A percentile compares a stretch with the other conserved stretches of the same genome.
These are phyloP conservation scores for Phyllotreta striolata DNA, from an alignment of 2,888 invertebrate genomes.

Conservation along the genomic window DNA sequence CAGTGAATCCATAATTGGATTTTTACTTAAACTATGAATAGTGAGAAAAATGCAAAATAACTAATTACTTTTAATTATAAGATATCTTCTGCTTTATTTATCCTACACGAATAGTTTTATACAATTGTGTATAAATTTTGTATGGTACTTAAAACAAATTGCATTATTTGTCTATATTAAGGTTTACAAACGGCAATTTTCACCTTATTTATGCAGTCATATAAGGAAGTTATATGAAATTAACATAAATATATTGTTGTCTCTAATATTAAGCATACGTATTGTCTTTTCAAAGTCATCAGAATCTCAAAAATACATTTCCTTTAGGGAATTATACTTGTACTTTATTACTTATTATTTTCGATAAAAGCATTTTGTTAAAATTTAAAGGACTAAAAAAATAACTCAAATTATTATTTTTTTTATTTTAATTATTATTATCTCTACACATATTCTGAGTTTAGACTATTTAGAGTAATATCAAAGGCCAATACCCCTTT, in stretches of 20 bases:
- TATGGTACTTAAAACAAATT: constrained; percentile 2
- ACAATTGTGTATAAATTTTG: no score
- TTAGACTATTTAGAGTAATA: constrained; percentile 18
- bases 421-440: no score
- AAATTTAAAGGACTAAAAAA: no score
- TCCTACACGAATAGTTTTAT: no score
- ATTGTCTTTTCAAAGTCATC: background rate
- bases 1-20: constrained; percentile 28
- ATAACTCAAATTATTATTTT: no score
- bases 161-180: constrained; percentile 4
- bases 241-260: constrained; percentile 8
- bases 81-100: no score
- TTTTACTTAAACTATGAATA: constrained; percentile 26
- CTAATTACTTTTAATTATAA: constrained; percentile 13
- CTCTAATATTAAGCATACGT: constrained; percentile 4
- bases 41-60: constrained; percentile 29
- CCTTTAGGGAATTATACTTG: no score
- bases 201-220: background rate
- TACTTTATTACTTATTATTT: no score
- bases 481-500: constrained; percentile 37
- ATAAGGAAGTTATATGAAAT: constrained; percentile 13
- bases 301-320: no score
- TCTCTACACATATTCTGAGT: no score
- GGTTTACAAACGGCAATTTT: constrained; percentile 5
- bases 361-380: no score